Conservation (phyloP, 1,140 invertebrate genomes). For the Trissolcus basalis region DNA sequence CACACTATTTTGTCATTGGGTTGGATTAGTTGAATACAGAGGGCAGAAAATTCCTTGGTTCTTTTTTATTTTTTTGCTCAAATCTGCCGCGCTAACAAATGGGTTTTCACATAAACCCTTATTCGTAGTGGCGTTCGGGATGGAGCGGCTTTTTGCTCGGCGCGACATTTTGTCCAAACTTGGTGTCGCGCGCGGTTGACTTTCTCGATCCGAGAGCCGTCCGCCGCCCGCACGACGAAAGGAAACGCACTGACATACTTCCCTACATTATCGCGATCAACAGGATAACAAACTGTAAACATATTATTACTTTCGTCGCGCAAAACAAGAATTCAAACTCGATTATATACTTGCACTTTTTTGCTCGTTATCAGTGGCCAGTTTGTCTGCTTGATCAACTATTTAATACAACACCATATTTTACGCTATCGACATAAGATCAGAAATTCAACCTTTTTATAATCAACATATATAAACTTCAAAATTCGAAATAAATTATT, state of each 20-base stretch:
- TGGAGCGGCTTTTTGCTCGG: conserved; percentile 3
- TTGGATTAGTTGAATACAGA: conserved; percentile 13
- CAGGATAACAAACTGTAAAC: conserved; percentile 3
- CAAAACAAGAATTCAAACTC: conserved; percentile 2
- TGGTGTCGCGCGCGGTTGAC: conserved; percentile 16
- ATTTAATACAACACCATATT: too few species aligned
- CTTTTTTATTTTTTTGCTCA: conserved; percentile 7
- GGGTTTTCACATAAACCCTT: conserved; percentile 3
- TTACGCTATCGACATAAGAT: too few species aligned
- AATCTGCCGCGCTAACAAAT: conserved; percentile 19
- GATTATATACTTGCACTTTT: neutral
- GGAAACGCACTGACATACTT: conserved; percentile 29
- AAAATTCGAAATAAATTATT: too few species aligned
- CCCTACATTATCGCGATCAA: conserved; percentile 4
- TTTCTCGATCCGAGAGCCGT: conserved; percentile 21
- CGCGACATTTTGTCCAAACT: conserved; percentile 30
- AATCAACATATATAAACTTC: too few species aligned
- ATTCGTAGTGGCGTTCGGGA: conserved; percentile 18
- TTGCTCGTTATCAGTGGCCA: neutral
- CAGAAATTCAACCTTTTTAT: too few species aligned
- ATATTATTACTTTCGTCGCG: neutral
- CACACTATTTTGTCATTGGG: conserved; percentile 4
- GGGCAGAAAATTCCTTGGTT: neutral
- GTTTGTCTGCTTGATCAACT: too few species aligned
- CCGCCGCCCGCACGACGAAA: conserved; percentile 22